Base-by-base conservation (phyloP, 2,113 vertebrate genomes). In the Saccopteryx leptura region DNA sequence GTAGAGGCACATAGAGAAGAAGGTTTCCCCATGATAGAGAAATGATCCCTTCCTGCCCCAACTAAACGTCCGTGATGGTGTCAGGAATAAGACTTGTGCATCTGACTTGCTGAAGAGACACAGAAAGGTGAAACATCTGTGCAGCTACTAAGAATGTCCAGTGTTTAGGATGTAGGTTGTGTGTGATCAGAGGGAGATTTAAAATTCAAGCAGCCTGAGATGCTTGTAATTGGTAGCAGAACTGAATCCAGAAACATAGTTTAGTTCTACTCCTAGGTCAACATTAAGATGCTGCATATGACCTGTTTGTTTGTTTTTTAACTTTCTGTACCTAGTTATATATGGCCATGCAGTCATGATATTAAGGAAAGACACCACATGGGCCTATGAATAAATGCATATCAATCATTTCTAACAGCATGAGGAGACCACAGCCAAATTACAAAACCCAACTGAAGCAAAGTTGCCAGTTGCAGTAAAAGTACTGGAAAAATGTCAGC, bases 221-320 rank as follows among this genome's bases (percentile, higher is more conserved):
- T 79, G 7, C 52, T 79, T 63, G 31, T 0, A 80, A 68, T 71
- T 58, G 82, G 17, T 66, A 84, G 78, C 4, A 54, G 54, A 82
- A 84, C 18, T 18, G 8, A 61, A 72, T 68, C 18, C 79, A 84
- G 92, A 81, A 92, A 96, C 87, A 48, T 6, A 71, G 48, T 50
- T 63, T 23, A 31, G 39, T 90, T 93, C 56, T 83, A 10, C 48
- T 94, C 87, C 48, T 86, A 82, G 17, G 26, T 85, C 46, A 60
- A 18, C 7, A 9, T 52, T 79, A 60, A 78, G 78, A 54, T 39
- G 24, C 72, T 89, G 46, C 12, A 26, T 48, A 75, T 66, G 46
- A 83, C 26, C 15, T 83, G 33, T 9, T 9, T 39, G 39, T 39
- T 39, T 39, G n/a, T 58, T 60, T 84, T 90, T 74, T 39, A 84